Evolutionary conservation across 64 coral and sea anemone species (phyloP).

Genomic region (Pachyseris speciosa): DNA sequence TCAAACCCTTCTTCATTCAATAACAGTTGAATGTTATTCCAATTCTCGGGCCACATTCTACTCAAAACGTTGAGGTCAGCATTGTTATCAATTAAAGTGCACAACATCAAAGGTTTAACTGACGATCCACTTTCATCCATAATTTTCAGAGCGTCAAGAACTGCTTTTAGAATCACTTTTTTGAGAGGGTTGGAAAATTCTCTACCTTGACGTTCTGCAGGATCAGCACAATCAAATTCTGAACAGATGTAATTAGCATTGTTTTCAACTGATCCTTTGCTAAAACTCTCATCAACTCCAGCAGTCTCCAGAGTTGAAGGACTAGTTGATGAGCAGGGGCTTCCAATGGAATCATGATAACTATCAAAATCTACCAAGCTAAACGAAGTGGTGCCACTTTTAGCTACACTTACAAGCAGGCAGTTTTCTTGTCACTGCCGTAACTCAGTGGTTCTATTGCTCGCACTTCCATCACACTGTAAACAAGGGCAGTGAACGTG

Average conservation of each 20-base stretch:
- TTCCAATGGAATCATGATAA: background rate
- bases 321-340: background rate
- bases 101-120: slow-evolving; percentile 59
- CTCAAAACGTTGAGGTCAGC: slow-evolving; percentile 43
- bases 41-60: slow-evolving; percentile 73
- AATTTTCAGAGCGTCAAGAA: no score
- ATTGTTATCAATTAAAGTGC: slow-evolving; percentile 19
- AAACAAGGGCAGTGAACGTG: slow-evolving; percentile 74
- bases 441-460: slow-evolving; percentile 43
- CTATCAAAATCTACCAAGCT: background rate
- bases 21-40: slow-evolving; percentile 67
- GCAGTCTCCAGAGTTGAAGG: background rate
- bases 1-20: slow-evolving; percentile 63
- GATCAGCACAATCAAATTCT: background rate
- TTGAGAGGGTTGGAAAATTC: slow-evolving; percentile 15
- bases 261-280: background rate
- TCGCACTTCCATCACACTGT: slow-evolving; percentile 51
- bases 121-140: no score
- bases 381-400: background rate
- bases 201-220: background rate
- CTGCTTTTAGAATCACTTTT: background rate
- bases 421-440: slow-evolving; percentile 52
- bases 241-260: background rate
- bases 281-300: background rate
- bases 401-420: background rate